These are phyloP conservation scores for Acleris sparsana DNA, from an alignment of 2,888 invertebrate genomes.

Conservation along the genomic window DNA sequence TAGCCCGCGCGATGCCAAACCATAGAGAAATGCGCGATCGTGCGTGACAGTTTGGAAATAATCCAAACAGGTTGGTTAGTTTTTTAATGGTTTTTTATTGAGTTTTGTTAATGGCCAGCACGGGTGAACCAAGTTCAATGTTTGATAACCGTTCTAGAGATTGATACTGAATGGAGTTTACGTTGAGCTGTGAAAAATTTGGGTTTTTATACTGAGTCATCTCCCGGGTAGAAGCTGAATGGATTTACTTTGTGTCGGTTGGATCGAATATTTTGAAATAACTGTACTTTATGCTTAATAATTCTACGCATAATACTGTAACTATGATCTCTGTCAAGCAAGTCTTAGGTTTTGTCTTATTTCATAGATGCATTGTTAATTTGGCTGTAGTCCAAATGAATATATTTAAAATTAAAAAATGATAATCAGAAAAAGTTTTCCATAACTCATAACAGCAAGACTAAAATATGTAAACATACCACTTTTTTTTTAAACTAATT, in stretches of 20 bases:
- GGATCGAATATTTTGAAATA: no score
- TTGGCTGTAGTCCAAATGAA: no score
- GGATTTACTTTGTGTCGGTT: background rate
- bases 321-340: no score
- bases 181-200: conserved; percentile 25
- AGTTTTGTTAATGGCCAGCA: conserved; percentile 44
- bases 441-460: no score
- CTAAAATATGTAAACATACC: no score
- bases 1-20: conserved; percentile 43
- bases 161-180: conserved; percentile 34
- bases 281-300: no score
- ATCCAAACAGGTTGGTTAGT: conserved; percentile 51
- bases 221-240: background rate
- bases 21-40: conserved; percentile 50
- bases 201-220: conserved; percentile 3
- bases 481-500: no score
- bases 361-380: no score
- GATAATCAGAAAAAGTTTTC: no score
- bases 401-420: no score
- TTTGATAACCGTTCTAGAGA: conserved; percentile 35
- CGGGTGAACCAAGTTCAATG: conserved; percentile 44
- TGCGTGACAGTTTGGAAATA: conserved; percentile 48
- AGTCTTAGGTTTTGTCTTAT: no score
- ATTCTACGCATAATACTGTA: no score
- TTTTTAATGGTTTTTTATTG: conserved; percentile 42